A percentile compares a stretch with the other conserved stretches of the same genome.
Evolutionary conservation across 2,888 invertebrate genomes (phyloP).

Genomic region (Pedicia rivosa): DNA sequence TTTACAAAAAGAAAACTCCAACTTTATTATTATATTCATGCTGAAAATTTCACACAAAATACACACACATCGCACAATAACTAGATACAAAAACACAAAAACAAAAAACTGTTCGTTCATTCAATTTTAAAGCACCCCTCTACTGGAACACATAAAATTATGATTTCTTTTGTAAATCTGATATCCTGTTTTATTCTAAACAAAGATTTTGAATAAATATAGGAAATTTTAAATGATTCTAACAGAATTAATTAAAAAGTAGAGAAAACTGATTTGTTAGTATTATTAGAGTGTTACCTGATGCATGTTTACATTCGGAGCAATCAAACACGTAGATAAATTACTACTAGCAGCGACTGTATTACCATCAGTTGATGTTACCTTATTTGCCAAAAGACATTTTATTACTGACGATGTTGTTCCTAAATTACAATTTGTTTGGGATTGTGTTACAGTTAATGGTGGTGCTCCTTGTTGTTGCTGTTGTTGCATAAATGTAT

Average conservation of each 20-base stretch:
- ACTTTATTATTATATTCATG: too few relatives aligned
- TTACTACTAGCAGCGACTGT: conserved; percentile 6
- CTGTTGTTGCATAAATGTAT: too few relatives aligned
- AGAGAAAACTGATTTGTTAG: conserved; percentile 6
- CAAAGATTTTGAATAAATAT: too few relatives aligned
- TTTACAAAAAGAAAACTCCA: too few relatives aligned
- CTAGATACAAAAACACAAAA: too few relatives aligned
- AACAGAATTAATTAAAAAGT: too few relatives aligned
- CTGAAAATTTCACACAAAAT: too few relatives aligned
- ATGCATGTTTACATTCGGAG: conserved; percentile 20
- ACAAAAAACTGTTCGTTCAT: too few relatives aligned
- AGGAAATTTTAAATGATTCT: too few relatives aligned
- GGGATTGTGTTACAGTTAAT: conserved; percentile 9
- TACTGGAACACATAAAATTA: too few relatives aligned
- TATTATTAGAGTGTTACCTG: conserved; percentile 18
- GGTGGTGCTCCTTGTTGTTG: conserved; percentile 10
- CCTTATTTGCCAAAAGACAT: conserved; percentile 87
- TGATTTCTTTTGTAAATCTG: neutral
- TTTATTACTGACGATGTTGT: conserved; percentile 65
- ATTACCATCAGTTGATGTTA: conserved; percentile 31
- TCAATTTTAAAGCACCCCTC: too few relatives aligned
- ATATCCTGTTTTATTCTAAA: neutral
- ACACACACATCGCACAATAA: too few relatives aligned
- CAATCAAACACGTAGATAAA: conserved; percentile 16
- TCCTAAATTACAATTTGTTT: neutral